phyloP scores from a whole-genome alignment of 2,888 invertebrate species.

The Tenthredo livida region DNA sequence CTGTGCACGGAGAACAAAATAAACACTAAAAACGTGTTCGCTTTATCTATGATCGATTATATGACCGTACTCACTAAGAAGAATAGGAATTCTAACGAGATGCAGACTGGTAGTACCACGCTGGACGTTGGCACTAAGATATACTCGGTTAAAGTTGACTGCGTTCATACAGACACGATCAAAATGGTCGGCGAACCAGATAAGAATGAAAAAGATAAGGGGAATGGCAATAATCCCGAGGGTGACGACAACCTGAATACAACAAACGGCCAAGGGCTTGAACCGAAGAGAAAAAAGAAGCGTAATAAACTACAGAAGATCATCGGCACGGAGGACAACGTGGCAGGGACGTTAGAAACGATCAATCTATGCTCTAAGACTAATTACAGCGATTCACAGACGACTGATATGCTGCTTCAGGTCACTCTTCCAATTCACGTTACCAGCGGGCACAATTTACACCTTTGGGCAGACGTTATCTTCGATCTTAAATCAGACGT shows the following conservation, averaged over 20 bases:
- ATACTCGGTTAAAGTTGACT: slow-evolving; percentile 93
- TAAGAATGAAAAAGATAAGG: slow-evolving; percentile 76
- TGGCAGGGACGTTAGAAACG: slow-evolving; percentile 62
- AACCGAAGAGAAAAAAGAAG: slow-evolving; percentile 62
- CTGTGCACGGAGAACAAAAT: slow-evolving; percentile 82
- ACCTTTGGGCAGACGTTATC: slow-evolving; percentile 65
- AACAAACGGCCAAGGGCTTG: background rate
- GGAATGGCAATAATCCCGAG: slow-evolving; percentile 6
- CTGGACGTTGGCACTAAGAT: slow-evolving; percentile 94
- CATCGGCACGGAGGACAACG: slow-evolving; percentile 60
- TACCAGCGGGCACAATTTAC: slow-evolving; percentile 60
- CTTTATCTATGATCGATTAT: slow-evolving; percentile 91
- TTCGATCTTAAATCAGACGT: slow-evolving; percentile 61
- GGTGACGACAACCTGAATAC: slow-evolving; percentile 35
- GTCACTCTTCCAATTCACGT: slow-evolving; percentile 66
- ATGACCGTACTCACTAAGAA: slow-evolving; percentile 88
- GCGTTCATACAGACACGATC: slow-evolving; percentile 88
- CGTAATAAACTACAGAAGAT: slow-evolving; percentile 60
- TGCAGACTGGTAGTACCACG: slow-evolving; percentile 91
- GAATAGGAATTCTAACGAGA: slow-evolving; percentile 85
- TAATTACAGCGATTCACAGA: slow-evolving; percentile 67
- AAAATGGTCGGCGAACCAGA: slow-evolving; percentile 87
- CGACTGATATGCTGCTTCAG: slow-evolving; percentile 68
- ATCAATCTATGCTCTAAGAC: slow-evolving; percentile 61
- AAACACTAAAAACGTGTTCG: slow-evolving; percentile 93